These are phyloP conservation scores for Heteromyza rotundicornis DNA, from an alignment of 2,888 invertebrate genomes.

Conservation along the genomic window DNA sequence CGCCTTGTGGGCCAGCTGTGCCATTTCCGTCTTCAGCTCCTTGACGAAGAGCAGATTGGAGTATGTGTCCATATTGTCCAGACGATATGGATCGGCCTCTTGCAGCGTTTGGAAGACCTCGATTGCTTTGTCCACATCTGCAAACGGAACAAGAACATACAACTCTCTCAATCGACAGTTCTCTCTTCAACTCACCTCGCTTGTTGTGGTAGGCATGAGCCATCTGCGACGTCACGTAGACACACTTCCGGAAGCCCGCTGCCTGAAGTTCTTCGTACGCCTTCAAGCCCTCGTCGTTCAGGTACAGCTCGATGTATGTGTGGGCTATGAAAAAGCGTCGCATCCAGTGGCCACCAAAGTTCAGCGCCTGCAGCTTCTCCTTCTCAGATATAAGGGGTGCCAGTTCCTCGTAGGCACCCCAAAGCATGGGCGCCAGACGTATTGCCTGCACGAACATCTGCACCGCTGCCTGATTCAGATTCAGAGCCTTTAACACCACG, in stretches of 20 bases:
- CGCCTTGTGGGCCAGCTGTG: conserved; percentile 91
- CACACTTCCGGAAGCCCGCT: conserved; percentile 84
- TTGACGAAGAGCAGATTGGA: conserved; percentile 95
- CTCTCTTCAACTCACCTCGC: conserved; percentile 71
- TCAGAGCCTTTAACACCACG: conserved; percentile 85
- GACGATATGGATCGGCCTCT: conserved; percentile 86
- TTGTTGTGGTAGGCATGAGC: conserved; percentile 92
- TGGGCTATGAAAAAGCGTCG: conserved; percentile 90
- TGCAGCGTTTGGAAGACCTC: conserved; percentile 83
- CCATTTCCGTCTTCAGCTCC: conserved; percentile 89
- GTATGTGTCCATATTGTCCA: conserved; percentile 96
- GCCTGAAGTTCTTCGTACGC: conserved; percentile 78
- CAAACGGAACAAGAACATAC: conserved; percentile 5
- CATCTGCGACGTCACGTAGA: conserved; percentile 89
- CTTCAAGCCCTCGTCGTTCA: conserved; percentile 87
- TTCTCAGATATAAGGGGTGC: conserved; percentile 83
- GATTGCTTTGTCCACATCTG: conserved; percentile 90
- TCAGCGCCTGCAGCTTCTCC: conserved; percentile 72
- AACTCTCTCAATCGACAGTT: background rate
- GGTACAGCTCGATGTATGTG: conserved; percentile 85
- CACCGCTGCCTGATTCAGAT: conserved; percentile 78
- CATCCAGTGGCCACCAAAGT: conserved; percentile 91
- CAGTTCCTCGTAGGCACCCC: conserved; percentile 95
- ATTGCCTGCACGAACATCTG: conserved; percentile 81
- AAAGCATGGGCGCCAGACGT: conserved; percentile 81